Base-by-base conservation (phyloP, 2,797 vertebrate species). In the Caiman crocodilus region DNA sequence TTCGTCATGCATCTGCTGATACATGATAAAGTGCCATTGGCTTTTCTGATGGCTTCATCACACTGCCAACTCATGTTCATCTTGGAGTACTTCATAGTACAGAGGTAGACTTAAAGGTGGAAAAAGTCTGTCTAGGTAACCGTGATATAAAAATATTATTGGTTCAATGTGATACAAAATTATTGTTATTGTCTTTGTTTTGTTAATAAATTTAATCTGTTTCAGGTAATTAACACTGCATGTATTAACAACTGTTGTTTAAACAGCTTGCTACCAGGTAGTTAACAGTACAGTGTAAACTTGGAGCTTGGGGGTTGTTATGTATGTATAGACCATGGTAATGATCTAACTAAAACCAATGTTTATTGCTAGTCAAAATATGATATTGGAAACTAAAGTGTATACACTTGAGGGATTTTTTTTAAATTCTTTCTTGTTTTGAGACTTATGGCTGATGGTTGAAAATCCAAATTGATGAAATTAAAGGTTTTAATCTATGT, bases 191-290 rank as follows among this genome's bases (percentile, higher is more conserved):
- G 57, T 21, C 14, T 89, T 94, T 89, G 61, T 61, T 88, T 79
- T 76, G 64, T 89, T 82, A 87, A 87, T 87, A 82, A 87, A 88
- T 67, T 89, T 94, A 42, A 55, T 95, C 80, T 95, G 76, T 90
- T 94, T 88, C 88, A 94, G 91, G 91, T 95, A 96, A 95, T 96
- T 97, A 96, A 87, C 86, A 35, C 78, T 79, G 84, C 84, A 77
- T 94, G 57, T 69, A 82, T 82, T 80, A 80, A 94, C 90, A 96
- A 89, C 85, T 92, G 83, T 61, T 83, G 81, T 93, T 87, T 94
- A 94, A 96, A 88, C 87, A 56, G 16, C 20, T 64, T 57, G 30
- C 65, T 42, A 94, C 23, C 4, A 90, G 69, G 50, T 89, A 89
- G 90, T 96, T 95, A 95, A 83, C 87, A 28, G 79, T 75, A 35